phyloP scores from a whole-genome alignment of 1,140 invertebrate genomes.

The Listronotus oregonensis region DNA sequence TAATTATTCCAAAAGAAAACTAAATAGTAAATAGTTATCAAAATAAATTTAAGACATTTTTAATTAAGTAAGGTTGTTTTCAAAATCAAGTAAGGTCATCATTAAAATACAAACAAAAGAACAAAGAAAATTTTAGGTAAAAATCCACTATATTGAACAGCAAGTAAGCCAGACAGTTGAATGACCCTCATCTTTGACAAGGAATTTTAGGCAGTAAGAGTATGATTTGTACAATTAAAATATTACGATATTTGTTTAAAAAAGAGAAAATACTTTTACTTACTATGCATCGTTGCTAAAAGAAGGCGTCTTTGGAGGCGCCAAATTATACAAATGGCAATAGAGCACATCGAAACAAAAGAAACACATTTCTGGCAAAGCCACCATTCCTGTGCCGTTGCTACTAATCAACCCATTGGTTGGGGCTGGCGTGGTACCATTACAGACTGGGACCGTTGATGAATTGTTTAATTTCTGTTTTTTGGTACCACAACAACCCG shows the following conservation, averaged over 20 bases:
- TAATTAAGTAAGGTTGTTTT: no score
- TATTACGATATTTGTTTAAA: no score
- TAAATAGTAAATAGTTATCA: no score
- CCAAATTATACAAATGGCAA: constrained; percentile 89
- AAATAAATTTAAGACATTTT: no score
- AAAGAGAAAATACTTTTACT: constrained; percentile 59
- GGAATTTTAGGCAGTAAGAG: background rate
- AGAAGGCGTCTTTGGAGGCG: constrained; percentile 84
- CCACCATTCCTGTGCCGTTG: constrained; percentile 66
- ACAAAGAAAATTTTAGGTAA: constrained; percentile 21
- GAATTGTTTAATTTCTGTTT: constrained; percentile 86
- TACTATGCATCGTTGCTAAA: constrained; percentile 96
- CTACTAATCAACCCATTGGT: constrained; percentile 50
- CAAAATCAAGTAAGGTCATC: background rate
- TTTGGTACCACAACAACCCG: constrained; percentile 86
- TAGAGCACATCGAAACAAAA: constrained; percentile 98
- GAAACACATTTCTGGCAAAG: constrained; percentile 94
- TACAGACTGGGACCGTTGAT: constrained; percentile 58
- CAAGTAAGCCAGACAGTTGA: constrained; percentile 48
- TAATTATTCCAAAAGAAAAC: no score
- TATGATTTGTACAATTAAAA: no score
- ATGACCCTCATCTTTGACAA: constrained; percentile 34
- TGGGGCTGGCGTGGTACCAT: constrained; percentile 54
- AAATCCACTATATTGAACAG: background rate
- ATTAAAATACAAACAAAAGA: constrained; percentile 16